A percentile compares a stretch with the other conserved stretches of the same genome.
phyloP scores from a whole-genome alignment of 2,113 vertebrate species.

The Rhegmatorhina hoffmannsi region DNA sequence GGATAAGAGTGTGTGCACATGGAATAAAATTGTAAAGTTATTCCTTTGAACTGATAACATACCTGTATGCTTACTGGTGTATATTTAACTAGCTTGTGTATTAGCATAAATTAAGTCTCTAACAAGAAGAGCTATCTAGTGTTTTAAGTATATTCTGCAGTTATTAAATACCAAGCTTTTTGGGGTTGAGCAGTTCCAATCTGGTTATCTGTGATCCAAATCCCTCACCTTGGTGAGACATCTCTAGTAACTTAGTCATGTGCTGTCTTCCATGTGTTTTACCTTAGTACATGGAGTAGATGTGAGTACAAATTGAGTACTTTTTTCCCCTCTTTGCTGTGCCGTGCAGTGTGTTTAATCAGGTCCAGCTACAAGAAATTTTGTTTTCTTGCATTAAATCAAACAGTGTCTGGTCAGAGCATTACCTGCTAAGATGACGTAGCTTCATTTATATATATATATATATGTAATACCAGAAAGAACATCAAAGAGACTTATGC shows the following conservation, averaged over 20 bases:
- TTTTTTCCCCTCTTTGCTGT: not conserved
- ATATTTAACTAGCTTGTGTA: not conserved
- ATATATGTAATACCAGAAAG: not conserved
- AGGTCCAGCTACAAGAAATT: not conserved
- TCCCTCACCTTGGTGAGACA: not conserved
- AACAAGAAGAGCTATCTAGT: not conserved
- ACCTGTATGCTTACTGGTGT: not conserved
- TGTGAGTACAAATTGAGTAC: not conserved
- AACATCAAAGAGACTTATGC: not conserved
- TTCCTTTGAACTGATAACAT: not conserved
- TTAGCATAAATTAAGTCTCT: not conserved
- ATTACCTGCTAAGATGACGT: not conserved
- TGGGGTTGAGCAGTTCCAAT: not conserved
- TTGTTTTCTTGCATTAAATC: not conserved
- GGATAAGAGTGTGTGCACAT: not conserved
- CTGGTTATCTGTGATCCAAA: not conserved
- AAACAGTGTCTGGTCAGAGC: not conserved
- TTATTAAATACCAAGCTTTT: not conserved
- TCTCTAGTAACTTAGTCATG: not conserved
- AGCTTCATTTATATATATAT: not conserved
- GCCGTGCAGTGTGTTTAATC: not conserved
- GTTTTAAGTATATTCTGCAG: not conserved
- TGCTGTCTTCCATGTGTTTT: fast-evolving
- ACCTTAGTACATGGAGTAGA: not conserved
- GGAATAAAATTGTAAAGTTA: not conserved